A percentile compares a stretch with the other conserved stretches of the same genome.
Evolutionary conservation across 2,113 vertebrate species (phyloP).

Genomic region (Chinchilla lanigera): DNA sequence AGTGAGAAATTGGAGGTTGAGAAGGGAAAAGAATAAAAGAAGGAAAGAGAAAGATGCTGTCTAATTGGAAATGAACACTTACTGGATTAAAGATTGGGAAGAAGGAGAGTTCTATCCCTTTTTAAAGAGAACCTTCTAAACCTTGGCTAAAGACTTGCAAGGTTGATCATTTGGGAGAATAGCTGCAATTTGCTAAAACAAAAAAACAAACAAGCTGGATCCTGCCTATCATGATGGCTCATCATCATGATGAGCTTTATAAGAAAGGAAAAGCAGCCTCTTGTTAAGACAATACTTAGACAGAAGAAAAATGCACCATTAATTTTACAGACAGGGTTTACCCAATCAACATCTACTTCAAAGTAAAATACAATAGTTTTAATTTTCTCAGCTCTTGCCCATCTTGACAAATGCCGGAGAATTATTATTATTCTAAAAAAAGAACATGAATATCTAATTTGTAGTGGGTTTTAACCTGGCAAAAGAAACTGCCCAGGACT

Average conservation of each 20-base stretch:
- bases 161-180: background rate
- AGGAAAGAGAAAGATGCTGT: background rate
- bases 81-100: background rate
- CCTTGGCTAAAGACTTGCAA: background rate
- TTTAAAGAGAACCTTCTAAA: background rate
- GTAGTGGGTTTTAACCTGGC: background rate
- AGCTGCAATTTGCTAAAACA: background rate
- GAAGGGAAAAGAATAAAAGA: background rate
- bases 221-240: too few relatives aligned
- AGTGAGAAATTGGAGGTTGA: background rate
- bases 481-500: background rate
- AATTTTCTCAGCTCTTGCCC: background rate
- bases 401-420: background rate
- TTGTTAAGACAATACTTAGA: background rate
- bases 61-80: background rate
- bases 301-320: background rate
- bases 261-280: background rate
- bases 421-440: background rate
- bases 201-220: background rate
- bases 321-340: background rate
- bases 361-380: slow-evolving; percentile 20
- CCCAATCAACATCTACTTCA: background rate
- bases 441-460: background rate
- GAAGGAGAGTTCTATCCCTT: background rate
- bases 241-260: background rate